phyloP scores from a whole-genome alignment of 1,140 invertebrate species.

The Yoshiicerus persimilis region DNA sequence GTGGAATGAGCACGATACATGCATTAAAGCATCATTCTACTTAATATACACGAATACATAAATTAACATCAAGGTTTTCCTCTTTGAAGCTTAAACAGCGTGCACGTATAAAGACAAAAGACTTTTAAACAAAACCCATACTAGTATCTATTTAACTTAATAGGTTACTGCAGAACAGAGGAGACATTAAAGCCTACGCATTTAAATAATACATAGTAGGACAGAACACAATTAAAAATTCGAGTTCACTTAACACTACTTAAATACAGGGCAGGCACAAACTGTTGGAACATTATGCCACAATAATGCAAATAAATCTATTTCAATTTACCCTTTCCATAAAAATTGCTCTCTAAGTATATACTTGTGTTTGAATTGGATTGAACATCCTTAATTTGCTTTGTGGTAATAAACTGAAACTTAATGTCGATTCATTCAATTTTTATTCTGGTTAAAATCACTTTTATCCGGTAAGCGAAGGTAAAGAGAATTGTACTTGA shows the following conservation, averaged over 20 bases:
- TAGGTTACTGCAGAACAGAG: not conserved
- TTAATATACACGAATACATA: not conserved
- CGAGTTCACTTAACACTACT: not conserved
- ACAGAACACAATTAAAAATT: not conserved
- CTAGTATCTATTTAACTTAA: not conserved
- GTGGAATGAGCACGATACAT: not conserved
- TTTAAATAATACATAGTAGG: not conserved
- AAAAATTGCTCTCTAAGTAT: not conserved
- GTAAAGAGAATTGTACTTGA: not conserved
- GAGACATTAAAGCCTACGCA: not conserved
- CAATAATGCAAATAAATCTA: not conserved
- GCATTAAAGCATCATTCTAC: not conserved
- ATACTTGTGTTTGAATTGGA: not conserved
- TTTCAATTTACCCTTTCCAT: not conserved
- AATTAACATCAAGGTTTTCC: constrained; percentile 7
- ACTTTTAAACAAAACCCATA: not conserved
- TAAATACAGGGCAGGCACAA: too few species aligned
- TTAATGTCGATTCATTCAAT: not conserved
- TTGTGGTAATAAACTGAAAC: not conserved
- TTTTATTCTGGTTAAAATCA: not conserved
- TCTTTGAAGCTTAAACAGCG: not conserved
- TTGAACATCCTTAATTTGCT: not conserved
- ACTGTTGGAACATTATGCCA: not conserved
- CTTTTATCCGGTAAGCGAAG: not conserved
- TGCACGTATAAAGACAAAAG: not conserved